These are phyloP conservation scores for Coregonus ussuriensis DNA, from an alignment of 2,797 vertebrate genomes.

Conservation along the genomic window DNA sequence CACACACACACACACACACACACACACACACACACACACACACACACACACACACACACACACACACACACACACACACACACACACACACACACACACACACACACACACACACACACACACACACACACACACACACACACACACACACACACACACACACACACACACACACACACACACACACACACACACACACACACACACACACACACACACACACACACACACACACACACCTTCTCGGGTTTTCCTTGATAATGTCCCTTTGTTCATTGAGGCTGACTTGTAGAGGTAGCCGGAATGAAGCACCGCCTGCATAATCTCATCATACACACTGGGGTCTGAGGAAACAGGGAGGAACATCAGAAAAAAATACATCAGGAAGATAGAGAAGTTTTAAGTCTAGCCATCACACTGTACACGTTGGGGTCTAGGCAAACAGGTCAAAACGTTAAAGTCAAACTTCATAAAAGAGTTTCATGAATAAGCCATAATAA, in stretches of 20 bases:
- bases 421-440: too few relatives aligned
- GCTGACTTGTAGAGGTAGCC: conserved; percentile 85
- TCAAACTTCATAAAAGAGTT: too few relatives aligned
- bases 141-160: neutral
- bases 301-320: conserved; percentile 82
- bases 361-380: neutral
- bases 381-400: too few relatives aligned
- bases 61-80: conserved; percentile 72
- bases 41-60: conserved; percentile 48
- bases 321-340: conserved; percentile 93
- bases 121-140: neutral
- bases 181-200: too few relatives aligned
- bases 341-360: conserved; percentile 56
- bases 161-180: too few relatives aligned
- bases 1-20: conserved; percentile 11
- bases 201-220: neutral
- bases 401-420: too few relatives aligned
- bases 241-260: conserved; percentile 79
- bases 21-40: neutral
- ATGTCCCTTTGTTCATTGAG: conserved; percentile 64
- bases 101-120: conserved; percentile 14
- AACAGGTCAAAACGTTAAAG: too few relatives aligned
- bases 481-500: too few relatives aligned
- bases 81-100: conserved; percentile 73
- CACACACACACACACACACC: conserved; percentile 63